phyloP scores from a whole-genome alignment of 2,113 vertebrate species.

The Nerophis lumbriciformis region DNA sequence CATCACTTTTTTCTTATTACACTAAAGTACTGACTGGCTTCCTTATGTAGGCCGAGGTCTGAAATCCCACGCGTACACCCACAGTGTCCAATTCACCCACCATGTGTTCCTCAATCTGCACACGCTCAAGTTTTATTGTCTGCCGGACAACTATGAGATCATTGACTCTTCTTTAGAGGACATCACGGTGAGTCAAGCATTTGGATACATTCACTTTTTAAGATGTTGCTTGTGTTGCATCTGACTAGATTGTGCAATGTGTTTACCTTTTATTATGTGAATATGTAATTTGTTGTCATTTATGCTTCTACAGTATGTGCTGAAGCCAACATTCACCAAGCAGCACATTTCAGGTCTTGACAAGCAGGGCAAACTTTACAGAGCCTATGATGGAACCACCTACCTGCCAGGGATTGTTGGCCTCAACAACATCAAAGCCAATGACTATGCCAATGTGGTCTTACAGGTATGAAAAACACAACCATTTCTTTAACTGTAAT shows the following conservation, averaged over 20 bases:
- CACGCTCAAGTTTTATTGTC: conserved; percentile 95
- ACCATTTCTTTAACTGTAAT: neutral
- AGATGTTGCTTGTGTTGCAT: neutral
- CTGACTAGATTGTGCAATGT: neutral
- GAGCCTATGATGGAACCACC: conserved; percentile 96
- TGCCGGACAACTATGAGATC: conserved; percentile 97
- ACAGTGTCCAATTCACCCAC: conserved; percentile 94
- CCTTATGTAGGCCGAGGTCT: conserved; percentile 81
- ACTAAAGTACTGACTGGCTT: neutral
- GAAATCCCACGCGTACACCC: conserved; percentile 95
- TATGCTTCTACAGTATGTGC: conserved; percentile 80
- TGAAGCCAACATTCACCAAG: conserved; percentile 93
- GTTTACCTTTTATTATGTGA: neutral
- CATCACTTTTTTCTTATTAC: neutral
- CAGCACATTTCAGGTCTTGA: conserved; percentile 88
- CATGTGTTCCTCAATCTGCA: conserved; percentile 97
- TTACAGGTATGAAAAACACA: conserved; percentile 78
- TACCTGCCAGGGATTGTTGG: conserved; percentile 96
- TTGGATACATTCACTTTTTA: neutral
- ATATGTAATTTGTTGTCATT: neutral
- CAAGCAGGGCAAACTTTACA: conserved; percentile 90
- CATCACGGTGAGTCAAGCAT: conserved; percentile 73
- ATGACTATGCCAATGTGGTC: conserved; percentile 94
- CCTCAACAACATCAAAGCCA: conserved; percentile 97
- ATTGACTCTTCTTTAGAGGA: conserved; percentile 95